phyloP scores from a whole-genome alignment of 2,888 invertebrate species.

The Ophion ventricosus region DNA sequence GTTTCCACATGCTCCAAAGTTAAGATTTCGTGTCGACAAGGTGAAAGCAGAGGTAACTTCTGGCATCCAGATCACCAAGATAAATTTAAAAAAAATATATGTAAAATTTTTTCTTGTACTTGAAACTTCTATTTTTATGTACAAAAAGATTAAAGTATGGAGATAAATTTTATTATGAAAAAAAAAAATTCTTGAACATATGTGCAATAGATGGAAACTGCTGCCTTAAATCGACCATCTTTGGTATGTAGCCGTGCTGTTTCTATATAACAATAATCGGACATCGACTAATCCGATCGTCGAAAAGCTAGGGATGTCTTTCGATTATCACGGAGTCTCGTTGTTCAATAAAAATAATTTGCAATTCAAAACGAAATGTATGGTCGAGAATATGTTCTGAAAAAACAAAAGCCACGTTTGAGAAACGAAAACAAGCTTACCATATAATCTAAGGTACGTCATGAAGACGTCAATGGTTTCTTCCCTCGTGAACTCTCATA shows the following conservation, averaged over 20 bases:
- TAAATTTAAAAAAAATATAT: no score
- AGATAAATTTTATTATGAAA: no score
- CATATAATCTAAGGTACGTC: conserved; percentile 39
- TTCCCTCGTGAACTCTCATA: conserved; percentile 63
- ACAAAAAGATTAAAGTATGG: no score
- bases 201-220: no score
- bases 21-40: no score
- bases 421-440: neutral
- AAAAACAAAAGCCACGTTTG: neutral
- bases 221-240: neutral
- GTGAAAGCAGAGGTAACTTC: no score
- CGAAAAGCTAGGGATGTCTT: neutral
- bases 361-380: neutral
- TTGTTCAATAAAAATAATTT: neutral
- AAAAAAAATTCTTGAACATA: no score
- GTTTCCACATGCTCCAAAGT: no score
- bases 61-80: no score
- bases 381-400: neutral
- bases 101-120: no score
- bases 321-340: neutral
- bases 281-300: neutral
- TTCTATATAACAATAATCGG: neutral
- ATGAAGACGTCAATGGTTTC: conserved; percentile 74
- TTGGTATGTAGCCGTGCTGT: neutral
- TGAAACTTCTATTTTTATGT: no score